Evolutionary conservation across 2,888 invertebrate species (phyloP).

Genomic region (Magallana nippona): DNA sequence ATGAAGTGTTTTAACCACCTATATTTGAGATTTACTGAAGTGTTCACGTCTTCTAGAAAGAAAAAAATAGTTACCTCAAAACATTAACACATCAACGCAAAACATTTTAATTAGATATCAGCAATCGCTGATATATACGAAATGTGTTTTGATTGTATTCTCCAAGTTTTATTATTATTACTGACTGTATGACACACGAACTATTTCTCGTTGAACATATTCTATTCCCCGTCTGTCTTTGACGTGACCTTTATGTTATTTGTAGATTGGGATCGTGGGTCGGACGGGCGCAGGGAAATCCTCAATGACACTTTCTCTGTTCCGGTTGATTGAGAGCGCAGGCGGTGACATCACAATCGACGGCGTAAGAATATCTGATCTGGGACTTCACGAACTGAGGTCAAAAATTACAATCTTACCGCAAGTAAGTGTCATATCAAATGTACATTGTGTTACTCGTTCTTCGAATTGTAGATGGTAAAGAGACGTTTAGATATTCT

Average conservation of each 20-base stretch:
- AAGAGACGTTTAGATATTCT: slow-evolving; percentile 24
- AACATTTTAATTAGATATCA: too few relatives aligned
- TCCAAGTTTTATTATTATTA: too few relatives aligned
- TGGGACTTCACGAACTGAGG: slow-evolving; percentile 75
- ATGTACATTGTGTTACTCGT: background rate
- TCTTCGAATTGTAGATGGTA: background rate
- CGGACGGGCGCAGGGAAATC: slow-evolving; percentile 77
- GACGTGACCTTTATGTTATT: background rate
- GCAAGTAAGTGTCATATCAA: slow-evolving; percentile 56
- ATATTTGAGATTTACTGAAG: too few relatives aligned
- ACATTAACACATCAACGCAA: too few relatives aligned
- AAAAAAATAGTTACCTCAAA: too few relatives aligned
- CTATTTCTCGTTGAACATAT: too few relatives aligned
- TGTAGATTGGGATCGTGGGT: slow-evolving; percentile 75
- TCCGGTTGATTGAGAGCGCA: slow-evolving; percentile 73
- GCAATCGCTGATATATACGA: too few relatives aligned
- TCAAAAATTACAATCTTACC: slow-evolving; percentile 67
- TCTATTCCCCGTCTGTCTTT: too few relatives aligned
- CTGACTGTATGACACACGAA: too few relatives aligned
- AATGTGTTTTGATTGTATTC: too few relatives aligned
- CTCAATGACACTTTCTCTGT: slow-evolving; percentile 72
- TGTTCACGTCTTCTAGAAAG: too few relatives aligned
- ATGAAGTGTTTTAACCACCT: too few relatives aligned
- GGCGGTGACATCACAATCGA: slow-evolving; percentile 72
- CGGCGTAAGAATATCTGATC: slow-evolving; percentile 68